Base-by-base conservation (phyloP, 2,888 invertebrate genomes). In the Drosophila atripex region DNA sequence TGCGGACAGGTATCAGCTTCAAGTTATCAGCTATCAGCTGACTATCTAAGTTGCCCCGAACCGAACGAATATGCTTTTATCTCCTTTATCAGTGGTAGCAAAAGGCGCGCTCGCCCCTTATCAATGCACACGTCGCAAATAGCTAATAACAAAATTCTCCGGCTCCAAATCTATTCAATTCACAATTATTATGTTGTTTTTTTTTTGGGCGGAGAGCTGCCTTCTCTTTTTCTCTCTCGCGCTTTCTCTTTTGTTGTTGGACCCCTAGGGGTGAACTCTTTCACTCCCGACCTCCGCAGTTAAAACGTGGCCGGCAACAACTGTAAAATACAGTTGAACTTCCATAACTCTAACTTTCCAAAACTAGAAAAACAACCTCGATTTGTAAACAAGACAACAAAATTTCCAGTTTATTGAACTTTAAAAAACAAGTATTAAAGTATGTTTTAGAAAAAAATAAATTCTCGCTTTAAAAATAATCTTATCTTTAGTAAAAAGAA, bases 101-200 rank as follows among this genome's bases (percentile, higher is more conserved):
- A 30, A 30, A 39, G 35, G 49, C 47, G 57, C 30, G n/a, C 32
- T 30, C 11, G 9, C 7, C 11, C 12, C 43, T 18, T 66, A 66
- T 60, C 73, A 73, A 73, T 73, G 74, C 74, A 73, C 60, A 70
- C 69, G 73, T 73, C 55, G 30, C 38, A 43, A 53, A 73, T 73
- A 61, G 50, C 63, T 47, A 56, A 53, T 52, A 49, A 68, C 55
- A 68, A 55, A 46, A 45, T 61, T 63, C 32, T 46, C 16, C 30
- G 21, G 14, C 4, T 28, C 39, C n/a, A 32, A 63, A 64, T 51
- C 51, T 30, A 25, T 39, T 2, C 35, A 28, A 55, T 28, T 54
- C 46, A 65, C 39, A 51, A 23, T 71, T 71, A 54, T 16, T 45
- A n/a, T 32, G 49, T 0, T 6, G 30, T 39, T 54, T 25, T 49